Evolutionary conservation across 1,140 invertebrate genomes (phyloP), one percentile per base, ranked within the genome.

Genomic region (Cepaea nemoralis): DNA sequence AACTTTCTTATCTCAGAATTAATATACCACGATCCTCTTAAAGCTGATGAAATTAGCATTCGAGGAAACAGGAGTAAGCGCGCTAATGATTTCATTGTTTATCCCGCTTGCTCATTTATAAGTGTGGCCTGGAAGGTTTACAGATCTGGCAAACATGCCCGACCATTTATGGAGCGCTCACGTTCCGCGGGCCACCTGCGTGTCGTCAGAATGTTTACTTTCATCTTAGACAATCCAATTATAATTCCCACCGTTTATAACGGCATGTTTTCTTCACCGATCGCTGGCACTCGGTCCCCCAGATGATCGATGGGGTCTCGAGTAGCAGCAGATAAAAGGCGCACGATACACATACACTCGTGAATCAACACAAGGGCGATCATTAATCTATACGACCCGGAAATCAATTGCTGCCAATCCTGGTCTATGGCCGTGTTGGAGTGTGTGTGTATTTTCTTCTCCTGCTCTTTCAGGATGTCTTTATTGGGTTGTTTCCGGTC

Each of bases 201-300:
- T 31, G 3, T 5, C n/a, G 1, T 27, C 27, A 8, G 0, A 19
- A 2, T 63, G n/a, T 63, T 63, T 63, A 19, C 59, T 63, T 63
- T 63, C 59, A 63, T 63, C 59, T 63, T 63, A 31, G 33, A 10
- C 59, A 63, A 63, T 63, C 59, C 59, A 63, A 63, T 63, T 63
- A 63, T 63, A 31, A 31, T 31, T 31, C 59, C 5, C 3, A 3
- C n/a, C n/a, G 27, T 31, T 63, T 63, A 63, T 31, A 27, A 31
- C 59, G 22, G 59, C 59, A 63, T 27, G 59, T 63, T 22, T n/a
- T 31, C 59, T 63, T 63, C 10, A 63, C 27, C 27, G 27, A 63
- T 31, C n/a, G 10, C n/a, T 8, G 2, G 2, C 33, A 31, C 27
- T 63, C 16, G 27, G n/a, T 22, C 19, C n/a, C 5, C 8, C 8